Evolutionary conservation across 2,888 invertebrate species (phyloP), one percentile per base, ranked within the genome.

Genomic region (Caenorhabditis sp.): DNA sequence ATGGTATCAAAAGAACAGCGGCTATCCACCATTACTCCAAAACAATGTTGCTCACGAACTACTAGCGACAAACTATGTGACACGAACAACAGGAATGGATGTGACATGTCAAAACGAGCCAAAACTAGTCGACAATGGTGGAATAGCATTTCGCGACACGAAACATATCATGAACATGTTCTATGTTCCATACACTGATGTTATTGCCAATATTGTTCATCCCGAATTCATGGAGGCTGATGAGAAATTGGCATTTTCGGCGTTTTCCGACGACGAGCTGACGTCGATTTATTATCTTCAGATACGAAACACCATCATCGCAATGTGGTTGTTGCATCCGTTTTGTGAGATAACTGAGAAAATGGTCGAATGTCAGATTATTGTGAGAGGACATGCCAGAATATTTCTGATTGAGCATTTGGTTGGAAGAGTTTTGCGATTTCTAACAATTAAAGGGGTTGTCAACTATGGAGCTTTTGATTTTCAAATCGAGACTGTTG

Each of bases 221-320:
- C 89, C 89, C 0, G 88, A 89, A 69, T 81, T 86, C 58, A 88
- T 89, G 88, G 87, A 88, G 17, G 83, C 85, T 26, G 87, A 88
- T 31, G 89, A 89, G 81, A 71, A 71, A 58, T 64, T 71, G 21
- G 85, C 84, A 21, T 89, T 89, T 74, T 88, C 89, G 0, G 85
- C 88, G 58, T 31, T 73, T 75, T 83, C 83, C 5, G 23, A 27
- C 10, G 66, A 62, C 6, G 70, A 66, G 19, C 58, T 59, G 3
- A 6, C 17, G 3, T 71, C 64, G n/a, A 66, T 71, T 8, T 72
- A 68, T 69, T 90, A 89, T 77, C 83, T 90, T 43, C 89, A 88
- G 12, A 65, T 89, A 2, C 80, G 90, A 3, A 90, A 90, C 80
- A 83, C 89, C 14, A 84, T 89, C 24, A 69, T 89, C 27, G 86